These are phyloP conservation scores for Agriopis marginaria DNA, from an alignment of 2,888 invertebrate genomes.

Conservation along the genomic window DNA sequence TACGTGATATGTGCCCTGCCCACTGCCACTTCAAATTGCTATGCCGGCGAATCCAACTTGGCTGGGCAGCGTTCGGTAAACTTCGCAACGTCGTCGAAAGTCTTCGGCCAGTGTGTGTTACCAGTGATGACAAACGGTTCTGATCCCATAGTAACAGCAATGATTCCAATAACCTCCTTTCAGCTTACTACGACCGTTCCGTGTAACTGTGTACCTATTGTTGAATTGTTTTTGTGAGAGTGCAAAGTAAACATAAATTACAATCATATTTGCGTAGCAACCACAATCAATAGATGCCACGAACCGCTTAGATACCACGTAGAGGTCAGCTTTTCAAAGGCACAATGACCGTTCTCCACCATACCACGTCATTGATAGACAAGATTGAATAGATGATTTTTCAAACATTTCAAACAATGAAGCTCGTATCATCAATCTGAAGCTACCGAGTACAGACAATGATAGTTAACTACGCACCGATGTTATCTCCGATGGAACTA, in stretches of 20 bases:
- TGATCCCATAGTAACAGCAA: too few species aligned
- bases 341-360: constrained; percentile 38
- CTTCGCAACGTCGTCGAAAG: too few species aligned
- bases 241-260: neutral
- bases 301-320: neutral
- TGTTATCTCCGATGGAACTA: constrained; percentile 77
- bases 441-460: constrained; percentile 76
- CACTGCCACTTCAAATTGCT: too few species aligned
- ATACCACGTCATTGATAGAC: constrained; percentile 57
- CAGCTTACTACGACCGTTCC: too few species aligned
- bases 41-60: too few species aligned
- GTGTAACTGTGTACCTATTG: too few species aligned
- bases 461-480: constrained; percentile 76
- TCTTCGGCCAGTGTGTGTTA: too few species aligned
- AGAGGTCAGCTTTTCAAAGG: constrained; percentile 27
- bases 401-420: constrained; percentile 78
- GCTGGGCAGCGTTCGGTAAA: too few species aligned
- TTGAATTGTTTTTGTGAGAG: too few species aligned
- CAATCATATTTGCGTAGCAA: neutral
- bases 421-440: constrained; percentile 76
- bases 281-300: neutral
- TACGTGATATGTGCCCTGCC: too few species aligned
- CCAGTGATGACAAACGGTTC: too few species aligned
- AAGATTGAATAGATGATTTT: constrained; percentile 75
- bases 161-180: too few species aligned